These are phyloP conservation scores for Gadus chalcogrammus DNA, from an alignment of 2,113 vertebrate genomes.

Conservation along the genomic window DNA sequence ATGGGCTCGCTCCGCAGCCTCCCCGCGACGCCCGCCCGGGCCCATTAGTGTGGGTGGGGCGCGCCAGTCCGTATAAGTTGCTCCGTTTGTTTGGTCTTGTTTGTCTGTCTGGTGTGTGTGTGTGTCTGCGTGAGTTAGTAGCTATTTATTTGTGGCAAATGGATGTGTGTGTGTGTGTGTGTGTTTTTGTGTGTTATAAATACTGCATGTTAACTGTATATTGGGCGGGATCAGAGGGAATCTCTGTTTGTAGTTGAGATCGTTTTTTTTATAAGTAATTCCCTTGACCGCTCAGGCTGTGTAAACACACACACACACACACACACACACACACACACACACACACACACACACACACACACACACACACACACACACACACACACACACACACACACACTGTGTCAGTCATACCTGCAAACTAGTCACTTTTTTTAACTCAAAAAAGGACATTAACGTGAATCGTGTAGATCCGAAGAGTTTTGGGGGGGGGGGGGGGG, in stretches of 20 bases:
- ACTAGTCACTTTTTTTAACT: no score
- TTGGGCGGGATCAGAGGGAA: conserved; percentile 3
- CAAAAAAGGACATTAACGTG: no score
- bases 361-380: background rate
- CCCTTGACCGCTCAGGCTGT: conserved; percentile 43
- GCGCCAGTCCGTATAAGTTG: background rate
- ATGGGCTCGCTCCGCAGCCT: conserved; percentile 34
- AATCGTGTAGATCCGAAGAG: no score
- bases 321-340: no score
- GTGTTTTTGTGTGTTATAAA: conserved; percentile 22
- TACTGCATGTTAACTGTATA: background rate
- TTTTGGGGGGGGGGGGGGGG: no score
- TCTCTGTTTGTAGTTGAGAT: conserved; percentile 9
- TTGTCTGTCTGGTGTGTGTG: background rate
- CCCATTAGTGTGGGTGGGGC: conserved; percentile 47
- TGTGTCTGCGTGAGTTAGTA: background rate
- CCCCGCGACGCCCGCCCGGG: conserved; percentile 44
- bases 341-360: no score
- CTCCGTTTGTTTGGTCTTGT: no score
- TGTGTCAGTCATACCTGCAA: no score
- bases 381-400: conserved; percentile 3
- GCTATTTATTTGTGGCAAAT: conserved; percentile 8
- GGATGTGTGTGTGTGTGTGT: conserved; percentile 11
- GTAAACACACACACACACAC: no score
- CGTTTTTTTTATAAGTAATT: conserved; percentile 23